Base-by-base conservation (phyloP, 2,113 vertebrate genomes). In the Myxocyprinus asiaticus region DNA sequence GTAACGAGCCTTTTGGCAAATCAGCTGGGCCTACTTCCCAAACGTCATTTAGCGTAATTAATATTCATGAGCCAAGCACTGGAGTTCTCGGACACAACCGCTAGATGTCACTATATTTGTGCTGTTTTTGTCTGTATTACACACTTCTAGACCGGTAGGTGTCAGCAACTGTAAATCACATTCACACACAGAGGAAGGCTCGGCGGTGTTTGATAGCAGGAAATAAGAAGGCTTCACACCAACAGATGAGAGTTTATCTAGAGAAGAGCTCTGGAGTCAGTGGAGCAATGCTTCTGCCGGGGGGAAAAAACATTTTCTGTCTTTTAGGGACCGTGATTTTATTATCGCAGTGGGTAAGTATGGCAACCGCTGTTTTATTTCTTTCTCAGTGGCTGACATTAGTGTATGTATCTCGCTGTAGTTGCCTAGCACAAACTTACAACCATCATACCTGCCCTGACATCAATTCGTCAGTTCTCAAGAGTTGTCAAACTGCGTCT, bases 361-460 rank as follows among this genome's bases (percentile, higher is more conserved):
- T 65, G 70, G 4, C 56, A 9, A 14, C 15, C n/a, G 14, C 55
- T 58, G 5, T 6, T 58, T 58, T 15, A 58, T 58, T 33, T 50
- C 3, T 64, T 7, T 65, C 44, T 50, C 15, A 50, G 10, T 53
- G 4, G 45, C 22, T 33, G 22, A 33, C 22, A 33, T 33, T 33
- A 33, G 22, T 33, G 22, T n/a, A 3, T 4, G 5, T 14, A 2
- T 14, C 7, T 14, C 4, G 5, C n/a, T 1, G 5, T 33, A 47
- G 43, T 76, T 64, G 62, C 73, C 48, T 76, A 76, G 73, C 73
- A 51, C 71, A 55, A 76, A 76, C 59, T 53, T 14, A 2, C n/a
- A 33, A 33, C 22, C 22, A 33, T 33, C 22, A 33, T 33, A 33
- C 22, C 22, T 33, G 22, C 22, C 22, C 22, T 33, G 22, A 33